Percentiles rank a stretch among this genome's conserved stretches.
These are phyloP conservation scores for Tinea trinotella DNA, from an alignment of 2,888 invertebrate species.

Conservation along the genomic window DNA sequence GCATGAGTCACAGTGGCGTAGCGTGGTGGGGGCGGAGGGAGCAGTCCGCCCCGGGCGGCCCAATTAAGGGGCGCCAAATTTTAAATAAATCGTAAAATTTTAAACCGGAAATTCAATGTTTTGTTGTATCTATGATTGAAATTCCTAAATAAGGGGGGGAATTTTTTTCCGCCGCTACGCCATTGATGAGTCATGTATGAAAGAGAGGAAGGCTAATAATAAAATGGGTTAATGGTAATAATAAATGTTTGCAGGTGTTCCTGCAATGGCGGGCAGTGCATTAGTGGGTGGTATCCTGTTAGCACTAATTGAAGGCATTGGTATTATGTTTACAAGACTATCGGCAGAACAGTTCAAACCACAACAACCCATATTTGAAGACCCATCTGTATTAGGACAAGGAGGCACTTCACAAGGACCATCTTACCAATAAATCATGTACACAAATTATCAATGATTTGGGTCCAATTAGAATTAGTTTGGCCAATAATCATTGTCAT, in stretches of 20 bases:
- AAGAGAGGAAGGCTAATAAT: too few species aligned
- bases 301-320: constrained; percentile 97
- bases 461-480: background rate
- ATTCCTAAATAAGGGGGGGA: too few species aligned
- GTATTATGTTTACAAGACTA: constrained; percentile 92
- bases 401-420: constrained; percentile 41
- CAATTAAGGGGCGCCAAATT: too few species aligned
- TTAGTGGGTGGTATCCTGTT: constrained; percentile 95
- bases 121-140: too few species aligned
- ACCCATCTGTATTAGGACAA: constrained; percentile 81
- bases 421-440: constrained; percentile 43
- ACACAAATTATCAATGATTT: background rate
- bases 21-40: too few species aligned
- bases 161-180: too few species aligned
- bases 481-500: background rate
- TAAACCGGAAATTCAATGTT: too few species aligned
- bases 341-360: constrained; percentile 95
- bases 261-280: constrained; percentile 95
- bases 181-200: too few species aligned
- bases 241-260: constrained; percentile 44
- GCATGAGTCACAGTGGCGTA: too few species aligned
- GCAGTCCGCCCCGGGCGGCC: too few species aligned
- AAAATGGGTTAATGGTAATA: background rate
- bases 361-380: constrained; percentile 81
- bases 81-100: too few species aligned